Evolutionary conservation across 2,113 vertebrate species (phyloP).

Genomic region (Muscicapa adusta): DNA sequence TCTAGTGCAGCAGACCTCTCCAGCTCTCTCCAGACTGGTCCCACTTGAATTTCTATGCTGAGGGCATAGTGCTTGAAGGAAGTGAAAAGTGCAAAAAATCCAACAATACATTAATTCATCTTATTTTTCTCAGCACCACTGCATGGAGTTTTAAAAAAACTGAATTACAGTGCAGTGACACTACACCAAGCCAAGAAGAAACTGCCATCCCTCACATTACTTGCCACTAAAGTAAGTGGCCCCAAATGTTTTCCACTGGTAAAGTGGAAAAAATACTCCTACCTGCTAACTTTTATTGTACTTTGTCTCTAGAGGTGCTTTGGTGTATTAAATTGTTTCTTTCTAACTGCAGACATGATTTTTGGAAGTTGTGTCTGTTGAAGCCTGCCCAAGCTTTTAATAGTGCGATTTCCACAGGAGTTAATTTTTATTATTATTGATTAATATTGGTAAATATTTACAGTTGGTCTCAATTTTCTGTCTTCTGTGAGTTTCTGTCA

Average conservation of each 20-base stretch:
- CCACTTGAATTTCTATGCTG: not conserved
- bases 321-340: not conserved
- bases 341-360: not conserved
- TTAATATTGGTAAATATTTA: not conserved
- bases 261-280: not conserved
- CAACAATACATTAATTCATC: not conserved
- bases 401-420: not conserved
- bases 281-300: not conserved
- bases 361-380: not conserved
- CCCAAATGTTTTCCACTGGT: not conserved
- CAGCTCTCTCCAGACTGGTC: not conserved
- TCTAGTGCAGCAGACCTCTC: not conserved
- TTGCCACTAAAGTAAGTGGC: not conserved
- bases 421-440: not conserved
- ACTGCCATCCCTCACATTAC: not conserved
- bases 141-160: not conserved
- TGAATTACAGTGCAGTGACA: not conserved
- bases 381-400: not conserved
- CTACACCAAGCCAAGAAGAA: not conserved
- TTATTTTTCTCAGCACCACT: not conserved
- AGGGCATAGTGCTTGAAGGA: not conserved
- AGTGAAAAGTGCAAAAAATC: not conserved
- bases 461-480: not conserved
- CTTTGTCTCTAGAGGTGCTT: not conserved
- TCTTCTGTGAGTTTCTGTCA: not conserved